A percentile compares a stretch with the other conserved stretches of the same genome.
These are phyloP conservation scores for Stenurella melanura DNA, from an alignment of 2,888 invertebrate genomes.

Conservation along the genomic window DNA sequence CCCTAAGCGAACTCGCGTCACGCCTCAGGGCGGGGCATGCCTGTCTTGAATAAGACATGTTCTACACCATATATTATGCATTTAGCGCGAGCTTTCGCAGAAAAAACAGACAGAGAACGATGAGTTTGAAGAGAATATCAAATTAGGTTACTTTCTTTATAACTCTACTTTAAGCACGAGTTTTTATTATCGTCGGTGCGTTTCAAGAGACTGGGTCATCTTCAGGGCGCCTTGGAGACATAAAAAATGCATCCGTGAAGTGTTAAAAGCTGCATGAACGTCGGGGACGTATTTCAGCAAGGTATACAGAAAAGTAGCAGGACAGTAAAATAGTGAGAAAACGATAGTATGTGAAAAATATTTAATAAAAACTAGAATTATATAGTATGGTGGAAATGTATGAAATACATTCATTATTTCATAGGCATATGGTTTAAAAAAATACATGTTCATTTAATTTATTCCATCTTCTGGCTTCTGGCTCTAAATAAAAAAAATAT, in stretches of 20 bases:
- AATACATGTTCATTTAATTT: no score
- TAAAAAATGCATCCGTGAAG: neutral
- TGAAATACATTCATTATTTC: no score
- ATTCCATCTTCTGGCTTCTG: no score
- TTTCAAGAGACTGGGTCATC: neutral
- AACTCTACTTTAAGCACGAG: neutral
- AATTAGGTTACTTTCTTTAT: slow-evolving; percentile 23
- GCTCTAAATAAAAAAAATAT: no score
- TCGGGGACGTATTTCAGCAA: no score
- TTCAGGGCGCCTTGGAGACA: neutral
- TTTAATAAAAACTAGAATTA: no score
- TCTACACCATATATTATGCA: slow-evolving; percentile 69
- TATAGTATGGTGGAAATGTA: no score
- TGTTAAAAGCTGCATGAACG: neutral
- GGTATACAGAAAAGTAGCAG: no score
- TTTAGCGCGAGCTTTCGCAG: slow-evolving; percentile 60
- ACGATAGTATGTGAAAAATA: no score
- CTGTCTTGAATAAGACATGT: slow-evolving; percentile 69
- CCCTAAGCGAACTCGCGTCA: slow-evolving; percentile 66
- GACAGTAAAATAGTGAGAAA: no score
- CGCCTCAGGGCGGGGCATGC: slow-evolving; percentile 68
- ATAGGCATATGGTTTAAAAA: no score
- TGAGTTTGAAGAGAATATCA: slow-evolving; percentile 34
- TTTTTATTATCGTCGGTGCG: neutral
- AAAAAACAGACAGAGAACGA: slow-evolving; percentile 42